Evolutionary conservation across 2,888 invertebrate species (phyloP).

Genomic region (Dicycla oo): DNA sequence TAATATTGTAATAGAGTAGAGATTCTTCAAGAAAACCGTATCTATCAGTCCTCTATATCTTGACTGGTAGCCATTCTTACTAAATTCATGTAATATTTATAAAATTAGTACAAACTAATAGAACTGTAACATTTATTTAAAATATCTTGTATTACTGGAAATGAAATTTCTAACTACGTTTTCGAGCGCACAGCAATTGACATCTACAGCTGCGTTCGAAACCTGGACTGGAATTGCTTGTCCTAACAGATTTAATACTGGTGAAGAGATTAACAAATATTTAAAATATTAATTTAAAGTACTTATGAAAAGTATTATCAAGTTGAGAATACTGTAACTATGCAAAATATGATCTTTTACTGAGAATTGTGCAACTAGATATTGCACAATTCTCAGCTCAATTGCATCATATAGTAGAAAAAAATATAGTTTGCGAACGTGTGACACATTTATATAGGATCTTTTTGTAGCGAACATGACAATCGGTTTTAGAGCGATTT

Average conservation of each 20-base stretch:
- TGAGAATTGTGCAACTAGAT: not conserved
- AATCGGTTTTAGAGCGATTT: constrained; percentile 80
- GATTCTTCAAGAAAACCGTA: not conserved
- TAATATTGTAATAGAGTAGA: not conserved
- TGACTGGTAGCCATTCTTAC: too few relatives aligned
- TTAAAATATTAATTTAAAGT: not conserved
- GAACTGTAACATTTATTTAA: not conserved
- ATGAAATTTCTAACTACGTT: not conserved
- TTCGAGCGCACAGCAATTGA: constrained; percentile 20
- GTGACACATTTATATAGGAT: constrained; percentile 39
- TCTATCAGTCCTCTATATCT: not conserved
- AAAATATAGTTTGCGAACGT: constrained; percentile 61
- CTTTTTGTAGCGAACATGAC: constrained; percentile 76
- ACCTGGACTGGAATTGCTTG: not conserved
- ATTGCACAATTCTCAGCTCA: too few relatives aligned
- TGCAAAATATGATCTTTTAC: not conserved
- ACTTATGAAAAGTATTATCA: not conserved
- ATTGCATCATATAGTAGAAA: not conserved
- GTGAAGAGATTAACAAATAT: not conserved
- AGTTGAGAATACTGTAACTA: too few relatives aligned
- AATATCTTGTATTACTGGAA: too few relatives aligned
- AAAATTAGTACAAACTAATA: not conserved
- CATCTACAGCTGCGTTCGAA: constrained; percentile 27
- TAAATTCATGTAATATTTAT: not conserved
- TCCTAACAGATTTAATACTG: too few relatives aligned